Conservation (phyloP, 2,113 vertebrate genomes). For the Colaptes auratus region DNA sequence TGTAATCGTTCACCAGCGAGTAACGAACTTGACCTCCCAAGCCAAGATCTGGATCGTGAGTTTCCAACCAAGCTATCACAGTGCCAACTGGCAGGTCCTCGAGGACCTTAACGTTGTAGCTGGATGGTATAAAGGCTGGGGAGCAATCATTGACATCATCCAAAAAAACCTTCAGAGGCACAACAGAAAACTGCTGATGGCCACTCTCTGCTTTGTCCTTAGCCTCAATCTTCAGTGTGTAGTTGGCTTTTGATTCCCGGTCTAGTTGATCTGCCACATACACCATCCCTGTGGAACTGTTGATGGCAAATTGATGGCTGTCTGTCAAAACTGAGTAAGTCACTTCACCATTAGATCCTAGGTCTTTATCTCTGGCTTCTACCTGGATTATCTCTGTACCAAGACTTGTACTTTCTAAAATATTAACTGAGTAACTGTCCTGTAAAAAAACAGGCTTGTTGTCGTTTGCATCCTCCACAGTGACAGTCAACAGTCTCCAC, state of each 20-base stretch:
- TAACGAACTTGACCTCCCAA: constrained; percentile 93
- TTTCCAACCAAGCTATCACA: constrained; percentile 94
- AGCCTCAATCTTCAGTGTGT: constrained; percentile 92
- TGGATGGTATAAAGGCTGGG: constrained; percentile 89
- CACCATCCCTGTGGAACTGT: constrained; percentile 89
- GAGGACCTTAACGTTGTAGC: constrained; percentile 88
- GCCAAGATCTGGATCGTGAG: constrained; percentile 92
- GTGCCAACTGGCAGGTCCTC: constrained; percentile 95
- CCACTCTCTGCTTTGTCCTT: constrained; percentile 87
- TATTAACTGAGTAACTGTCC: constrained; percentile 84
- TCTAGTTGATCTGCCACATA: constrained; percentile 92
- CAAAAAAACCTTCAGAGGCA: constrained; percentile 85
- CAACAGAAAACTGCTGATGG: constrained; percentile 84
- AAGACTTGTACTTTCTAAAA: constrained; percentile 92
- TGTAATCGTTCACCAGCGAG: constrained; percentile 90
- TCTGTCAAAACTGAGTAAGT: constrained; percentile 90
- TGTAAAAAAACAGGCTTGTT: constrained; percentile 91
- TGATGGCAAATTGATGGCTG: constrained; percentile 89
- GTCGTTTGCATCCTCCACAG: constrained; percentile 92
- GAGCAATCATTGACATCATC: constrained; percentile 96
- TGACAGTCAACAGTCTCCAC: constrained; percentile 89
- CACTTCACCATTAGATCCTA: constrained; percentile 88
- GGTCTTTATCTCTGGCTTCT: constrained; percentile 93
- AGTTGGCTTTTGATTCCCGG: constrained; percentile 85
- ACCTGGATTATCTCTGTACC: constrained; percentile 94